Base-by-base conservation (phyloP, 2,888 invertebrate genomes). In the Rhagophthalmus giganteus region DNA sequence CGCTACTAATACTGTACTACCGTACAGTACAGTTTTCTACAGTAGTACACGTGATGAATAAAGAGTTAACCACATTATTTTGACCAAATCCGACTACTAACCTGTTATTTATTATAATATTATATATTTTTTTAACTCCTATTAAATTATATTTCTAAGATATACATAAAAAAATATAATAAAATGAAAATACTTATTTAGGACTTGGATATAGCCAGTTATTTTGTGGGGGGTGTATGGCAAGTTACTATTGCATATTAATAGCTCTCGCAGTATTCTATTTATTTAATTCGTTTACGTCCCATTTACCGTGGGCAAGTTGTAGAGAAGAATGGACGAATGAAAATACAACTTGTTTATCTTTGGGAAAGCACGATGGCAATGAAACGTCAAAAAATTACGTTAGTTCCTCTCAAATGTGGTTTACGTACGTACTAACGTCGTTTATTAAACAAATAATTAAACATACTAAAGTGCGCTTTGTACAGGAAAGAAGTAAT, bases 171-270 rank as follows among this genome's bases (percentile, higher is more conserved):
- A n/a, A n/a, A n/a, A n/a, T n/a, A n/a, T n/a, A n/a, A n/a, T n/a
- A n/a, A n/a, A n/a, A n/a, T n/a, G n/a, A n/a, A n/a, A n/a, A n/a
- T n/a, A n/a, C n/a, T n/a, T n/a, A n/a, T n/a, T n/a, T n/a, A n/a
- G n/a, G n/a, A n/a, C n/a, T n/a, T n/a, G n/a, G n/a, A n/a, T n/a
- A n/a, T n/a, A n/a, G n/a, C n/a, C n/a, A n/a, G n/a, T n/a, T n/a
- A n/a, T n/a, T n/a, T n/a, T n/a, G n/a, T n/a, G n/a, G n/a, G n/a
- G n/a, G n/a, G n/a, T n/a, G n/a, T n/a, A n/a, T n/a, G n/a, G n/a
- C n/a, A n/a, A n/a, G n/a, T n/a, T n/a, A 90, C 72, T 91, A 90
- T 70, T 86, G 86, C 39, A 83, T 86, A 0, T 75, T 90, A 34
- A 82, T 90, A 76, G 86, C 85, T 0, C 69, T 90, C 24, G 86